Conservation (phyloP, 2,797 vertebrate genomes). For the Pteronotus mesoamericanus region DNA sequence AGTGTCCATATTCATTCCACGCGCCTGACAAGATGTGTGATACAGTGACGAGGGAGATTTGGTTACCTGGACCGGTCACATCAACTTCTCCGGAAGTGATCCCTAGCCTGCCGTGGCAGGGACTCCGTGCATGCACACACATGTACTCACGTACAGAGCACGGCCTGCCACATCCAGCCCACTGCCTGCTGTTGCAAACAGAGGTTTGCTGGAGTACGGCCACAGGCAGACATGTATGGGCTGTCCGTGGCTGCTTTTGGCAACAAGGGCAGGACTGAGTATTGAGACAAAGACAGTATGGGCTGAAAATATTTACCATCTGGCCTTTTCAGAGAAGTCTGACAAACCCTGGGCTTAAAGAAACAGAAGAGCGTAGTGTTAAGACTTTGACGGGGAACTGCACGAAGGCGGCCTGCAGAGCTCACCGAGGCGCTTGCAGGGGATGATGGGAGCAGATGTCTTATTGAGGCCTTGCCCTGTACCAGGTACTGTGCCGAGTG, state of each 20-base stretch:
- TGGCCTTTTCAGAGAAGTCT: neutral
- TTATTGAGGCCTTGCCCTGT: neutral
- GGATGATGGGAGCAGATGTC: accelerated
- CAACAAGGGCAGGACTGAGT: neutral
- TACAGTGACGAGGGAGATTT: neutral
- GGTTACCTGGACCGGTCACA: neutral
- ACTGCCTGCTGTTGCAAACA: neutral
- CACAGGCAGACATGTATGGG: accelerated
- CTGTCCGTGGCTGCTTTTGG: neutral
- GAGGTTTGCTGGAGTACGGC: neutral
- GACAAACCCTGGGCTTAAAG: neutral
- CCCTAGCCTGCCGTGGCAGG: neutral
- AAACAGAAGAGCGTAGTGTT: neutral
- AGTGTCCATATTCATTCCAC: neutral
- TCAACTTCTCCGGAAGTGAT: neutral
- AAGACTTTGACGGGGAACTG: neutral
- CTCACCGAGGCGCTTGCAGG: neutral
- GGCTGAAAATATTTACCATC: neutral
- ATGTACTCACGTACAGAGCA: neutral
- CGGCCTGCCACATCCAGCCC: neutral
- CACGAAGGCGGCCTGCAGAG: neutral
- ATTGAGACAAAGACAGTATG: neutral
- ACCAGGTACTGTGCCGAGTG: too few relatives aligned
- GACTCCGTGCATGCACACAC: neutral
- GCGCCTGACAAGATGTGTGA: neutral